These are phyloP conservation scores for Corythornis vintsioides DNA, from an alignment of 2,113 vertebrate species.

Conservation along the genomic window DNA sequence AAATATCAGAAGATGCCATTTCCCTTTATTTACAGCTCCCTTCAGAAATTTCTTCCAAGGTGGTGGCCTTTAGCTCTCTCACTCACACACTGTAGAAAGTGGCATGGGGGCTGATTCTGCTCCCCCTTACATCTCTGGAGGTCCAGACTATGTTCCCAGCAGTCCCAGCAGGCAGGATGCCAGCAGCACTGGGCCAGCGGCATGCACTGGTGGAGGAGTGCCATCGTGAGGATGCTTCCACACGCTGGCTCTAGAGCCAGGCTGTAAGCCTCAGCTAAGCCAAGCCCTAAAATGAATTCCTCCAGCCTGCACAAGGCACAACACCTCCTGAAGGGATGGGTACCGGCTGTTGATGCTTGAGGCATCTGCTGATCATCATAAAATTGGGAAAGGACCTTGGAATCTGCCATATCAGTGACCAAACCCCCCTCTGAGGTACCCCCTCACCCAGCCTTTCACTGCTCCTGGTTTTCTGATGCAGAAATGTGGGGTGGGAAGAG, in stretches of 20 bases:
- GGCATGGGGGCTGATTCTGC: neutral
- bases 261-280: neutral
- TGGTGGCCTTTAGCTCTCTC: neutral
- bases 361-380: neutral
- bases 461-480: neutral
- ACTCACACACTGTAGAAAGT: accelerated
- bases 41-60: neutral
- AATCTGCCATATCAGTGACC: accelerated
- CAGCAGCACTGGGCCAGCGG: neutral
- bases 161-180: accelerated
- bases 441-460: neutral
- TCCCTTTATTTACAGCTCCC: neutral
- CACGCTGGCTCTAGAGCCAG: neutral
- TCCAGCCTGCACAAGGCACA: neutral
- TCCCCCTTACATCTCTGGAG: neutral
- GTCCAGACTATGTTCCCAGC: neutral
- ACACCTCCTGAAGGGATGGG: neutral
- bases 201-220: slow-evolving; percentile 2
- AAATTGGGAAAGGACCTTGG: neutral
- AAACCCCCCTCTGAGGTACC: neutral
- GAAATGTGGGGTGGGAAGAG: neutral
- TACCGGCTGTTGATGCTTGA: accelerated
- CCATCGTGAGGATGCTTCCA: slow-evolving; percentile 52
- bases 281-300: neutral
- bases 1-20: neutral